Evolutionary conservation across 30 jellyfish, hydroid and myxozoan species (phyloP), one percentile per base, ranked within the genome.

Genomic region (Mastigias papua): DNA sequence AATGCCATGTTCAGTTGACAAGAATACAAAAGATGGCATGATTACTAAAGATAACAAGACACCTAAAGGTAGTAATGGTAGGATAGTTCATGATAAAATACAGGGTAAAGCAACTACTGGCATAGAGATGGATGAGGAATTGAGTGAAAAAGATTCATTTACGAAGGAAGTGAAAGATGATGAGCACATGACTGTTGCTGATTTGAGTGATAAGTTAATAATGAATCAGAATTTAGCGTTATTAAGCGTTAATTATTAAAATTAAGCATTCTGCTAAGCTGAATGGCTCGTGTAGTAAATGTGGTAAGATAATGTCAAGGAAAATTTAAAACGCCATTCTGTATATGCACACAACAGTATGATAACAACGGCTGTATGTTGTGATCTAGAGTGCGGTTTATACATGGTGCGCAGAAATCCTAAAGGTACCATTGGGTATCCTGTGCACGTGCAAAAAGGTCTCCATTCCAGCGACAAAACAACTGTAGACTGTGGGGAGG

Each of bases 341-440:
- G 30, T 16, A 2, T 20, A 69, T 27, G 69, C 27, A 23, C 86
- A 83, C 68, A 58, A 83, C 2, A 29, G 48, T 3, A 28, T 20
- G 28, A n/a, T 8, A 5, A 21, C 1, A 19, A 68, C 69, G 5
- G 92, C 86, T n/a, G 79, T 72, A 7, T 83, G 92, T 51, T 83
- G 92, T 51, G 86, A 83, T 69, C 32, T 4, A 2, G 58, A 31
- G 34, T 10, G 30, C 6, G 91, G 83, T 0, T 0, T 80, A 9
- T 80, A 80, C 31, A 34, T 80, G 73, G 91, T 80, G 13, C 69
- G 64, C 49, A 23, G 75, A 48, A 27, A 67, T 17, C 51, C 15
- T n/a, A 82, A 67, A 6, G 92, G 92, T 10, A 86, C 79, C 1
- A 21, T 69, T 9, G 79, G 86, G 21, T 83, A 2, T 71, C 92